Percentiles rank a stretch among this genome's conserved stretches.
Conservation (phyloP, 2,797 vertebrate species). For the Squalus acanthias region DNA sequence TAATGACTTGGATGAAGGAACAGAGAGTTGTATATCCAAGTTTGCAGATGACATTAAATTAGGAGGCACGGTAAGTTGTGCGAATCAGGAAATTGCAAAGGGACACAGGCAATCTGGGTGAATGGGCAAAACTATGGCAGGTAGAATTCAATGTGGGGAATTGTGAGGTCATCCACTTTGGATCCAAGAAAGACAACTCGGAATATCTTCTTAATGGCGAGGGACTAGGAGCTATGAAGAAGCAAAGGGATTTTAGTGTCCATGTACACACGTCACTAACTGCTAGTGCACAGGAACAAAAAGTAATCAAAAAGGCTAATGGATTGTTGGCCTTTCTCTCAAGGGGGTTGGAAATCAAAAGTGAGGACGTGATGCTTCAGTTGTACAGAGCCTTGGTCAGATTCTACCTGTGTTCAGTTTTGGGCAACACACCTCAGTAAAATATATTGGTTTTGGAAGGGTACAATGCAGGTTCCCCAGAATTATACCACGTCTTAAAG, state of each 20-base stretch:
- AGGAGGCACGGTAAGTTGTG: not conserved
- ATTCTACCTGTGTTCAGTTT: not conserved
- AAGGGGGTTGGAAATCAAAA: not conserved
- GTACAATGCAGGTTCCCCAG: not conserved
- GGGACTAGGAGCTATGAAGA: not conserved
- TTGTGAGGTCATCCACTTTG: not conserved
- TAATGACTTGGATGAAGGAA: not conserved
- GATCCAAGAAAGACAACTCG: not conserved
- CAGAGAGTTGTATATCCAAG: not conserved
- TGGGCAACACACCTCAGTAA: not conserved
- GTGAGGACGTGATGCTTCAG: not conserved
- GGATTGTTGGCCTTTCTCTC: not conserved
- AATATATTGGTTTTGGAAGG: not conserved
- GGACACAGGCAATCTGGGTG: not conserved
- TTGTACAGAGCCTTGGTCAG: not conserved
- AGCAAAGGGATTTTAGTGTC: not conserved
- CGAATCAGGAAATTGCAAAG: no score
- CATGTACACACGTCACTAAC: not conserved
- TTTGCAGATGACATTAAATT: not conserved
- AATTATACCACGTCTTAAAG: not conserved
- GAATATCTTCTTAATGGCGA: not conserved
- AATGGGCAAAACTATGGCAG: not conserved
- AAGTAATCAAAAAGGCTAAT: not conserved
- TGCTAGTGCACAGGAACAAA: not conserved
- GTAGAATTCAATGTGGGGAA: not conserved